Evolutionary conservation across 2,797 vertebrate genomes (phyloP), one percentile per base, ranked within the genome.

Genomic region (Rhynchonycteris naso): DNA sequence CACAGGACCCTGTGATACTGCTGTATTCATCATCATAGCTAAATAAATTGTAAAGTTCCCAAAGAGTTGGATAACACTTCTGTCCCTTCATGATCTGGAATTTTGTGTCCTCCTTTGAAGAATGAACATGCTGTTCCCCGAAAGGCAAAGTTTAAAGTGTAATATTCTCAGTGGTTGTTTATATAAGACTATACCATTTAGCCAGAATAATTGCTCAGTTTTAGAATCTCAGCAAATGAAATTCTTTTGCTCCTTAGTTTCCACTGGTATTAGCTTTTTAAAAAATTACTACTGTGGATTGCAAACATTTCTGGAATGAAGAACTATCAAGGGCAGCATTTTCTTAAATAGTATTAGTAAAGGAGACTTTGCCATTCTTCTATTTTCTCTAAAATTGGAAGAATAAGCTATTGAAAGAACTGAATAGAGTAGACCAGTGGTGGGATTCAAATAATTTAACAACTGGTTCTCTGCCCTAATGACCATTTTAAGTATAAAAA

Each of bases 181-280:
- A 22, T 52, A 28, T 12, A n/a, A 84, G 72, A 80, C 35, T 14
- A 54, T 56, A 80, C 82, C 9, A 58, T 56, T 52, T 76, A 94
- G 5, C 21, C 71, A 76, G 24, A 88, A 93, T 79, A 91, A 81
- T 26, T 50, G 66, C 56, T 94, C 35, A 69, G 43, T 56, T 92
- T 92, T 92, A 96, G n/a, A 94, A 86, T 19, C 30, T 54, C 30
- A 50, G 56, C 43, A 85, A 80, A 76, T 35, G 16, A 85, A 86
- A 76, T 65, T 33, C 50, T 38, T 69, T 84, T 71, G 56, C 66
- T 83, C 78, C 56, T 85, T 66, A 88, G 50, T n/a, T 71, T 83
- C 54, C 59, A 75, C 80, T 50, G 3, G 11, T 71, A 61, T 30
- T 69, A 66, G 33, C 35, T 91, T 93, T 58, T 43, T 13, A 54